Conservation (phyloP, 1,140 invertebrate species). For the Penaeus vannamei region DNA sequence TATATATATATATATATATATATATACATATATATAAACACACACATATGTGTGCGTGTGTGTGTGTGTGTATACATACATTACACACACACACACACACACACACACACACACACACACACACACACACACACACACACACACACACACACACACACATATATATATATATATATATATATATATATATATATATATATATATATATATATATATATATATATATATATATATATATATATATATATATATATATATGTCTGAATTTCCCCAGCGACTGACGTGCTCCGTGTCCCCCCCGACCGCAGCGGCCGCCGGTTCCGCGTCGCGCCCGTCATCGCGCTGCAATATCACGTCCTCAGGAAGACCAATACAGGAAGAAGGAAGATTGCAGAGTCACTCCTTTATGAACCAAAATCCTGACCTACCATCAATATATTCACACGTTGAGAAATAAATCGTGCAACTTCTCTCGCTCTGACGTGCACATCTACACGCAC, state of each 20-base stretch:
- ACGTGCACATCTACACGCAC: too few relatives aligned
- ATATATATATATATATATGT: not conserved
- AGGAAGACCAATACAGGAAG: too few relatives aligned
- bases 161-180: constrained; percentile 18
- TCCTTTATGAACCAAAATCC: too few relatives aligned
- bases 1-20: constrained; percentile 7
- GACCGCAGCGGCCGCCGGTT: too few relatives aligned
- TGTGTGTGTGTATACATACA: not conserved
- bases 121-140: constrained; percentile 39
- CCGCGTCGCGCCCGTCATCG: too few relatives aligned
- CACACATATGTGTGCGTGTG: not conserved
- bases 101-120: constrained; percentile 40
- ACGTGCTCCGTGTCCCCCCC: not conserved
- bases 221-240: not conserved
- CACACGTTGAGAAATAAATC: too few relatives aligned
- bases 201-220: constrained; percentile 4
- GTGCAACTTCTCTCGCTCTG: too few relatives aligned
- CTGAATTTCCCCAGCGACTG: not conserved
- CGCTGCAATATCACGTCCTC: too few relatives aligned
- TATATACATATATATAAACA: not conserved
- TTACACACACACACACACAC: not conserved
- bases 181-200: not conserved
- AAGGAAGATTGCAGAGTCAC: too few relatives aligned
- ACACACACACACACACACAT: not conserved
- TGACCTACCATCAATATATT: too few relatives aligned